phyloP scores from a whole-genome alignment of 1,140 invertebrate species.

The Musca vetustissima region DNA sequence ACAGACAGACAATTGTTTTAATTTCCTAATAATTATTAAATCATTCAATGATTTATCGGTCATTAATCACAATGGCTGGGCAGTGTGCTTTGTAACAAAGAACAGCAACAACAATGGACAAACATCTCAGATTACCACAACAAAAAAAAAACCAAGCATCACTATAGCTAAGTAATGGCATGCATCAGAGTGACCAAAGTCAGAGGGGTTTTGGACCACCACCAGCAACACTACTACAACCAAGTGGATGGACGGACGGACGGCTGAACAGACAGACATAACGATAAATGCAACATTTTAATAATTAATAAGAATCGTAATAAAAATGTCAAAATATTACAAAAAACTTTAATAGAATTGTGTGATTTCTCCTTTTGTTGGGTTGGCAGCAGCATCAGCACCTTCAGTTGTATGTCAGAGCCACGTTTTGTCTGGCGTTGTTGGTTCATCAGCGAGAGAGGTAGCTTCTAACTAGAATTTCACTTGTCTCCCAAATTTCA shows the following conservation, averaged over 20 bases:
- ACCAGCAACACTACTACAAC: neutral
- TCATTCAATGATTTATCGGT: constrained; percentile 10
- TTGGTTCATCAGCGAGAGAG: too few species aligned
- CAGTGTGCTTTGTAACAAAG: too few species aligned
- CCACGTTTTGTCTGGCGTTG: too few species aligned
- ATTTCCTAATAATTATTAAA: constrained; percentile 13
- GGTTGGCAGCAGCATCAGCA: neutral
- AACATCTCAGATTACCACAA: constrained; percentile 1
- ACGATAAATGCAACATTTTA: constrained; percentile 2
- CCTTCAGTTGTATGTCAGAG: too few species aligned
- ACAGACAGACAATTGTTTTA: constrained; percentile 4
- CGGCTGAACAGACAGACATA: too few species aligned
- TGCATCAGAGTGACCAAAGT: too few species aligned
- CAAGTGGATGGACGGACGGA: too few species aligned
- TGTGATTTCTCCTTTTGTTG: neutral
- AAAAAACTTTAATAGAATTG: constrained; percentile 12
- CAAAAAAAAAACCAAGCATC: too few species aligned
- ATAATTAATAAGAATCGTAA: constrained; percentile 13
- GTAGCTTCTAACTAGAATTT: constrained; percentile 3
- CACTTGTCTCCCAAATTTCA: neutral
- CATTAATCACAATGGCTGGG: constrained; percentile 1
- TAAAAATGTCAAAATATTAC: constrained; percentile 23
- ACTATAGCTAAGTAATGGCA: too few species aligned
- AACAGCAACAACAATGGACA: neutral
- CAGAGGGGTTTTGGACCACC: neutral